Evolutionary conservation across 2,888 invertebrate genomes (phyloP), one percentile per base, ranked within the genome.

Genomic region (Microplitis deprimator): DNA sequence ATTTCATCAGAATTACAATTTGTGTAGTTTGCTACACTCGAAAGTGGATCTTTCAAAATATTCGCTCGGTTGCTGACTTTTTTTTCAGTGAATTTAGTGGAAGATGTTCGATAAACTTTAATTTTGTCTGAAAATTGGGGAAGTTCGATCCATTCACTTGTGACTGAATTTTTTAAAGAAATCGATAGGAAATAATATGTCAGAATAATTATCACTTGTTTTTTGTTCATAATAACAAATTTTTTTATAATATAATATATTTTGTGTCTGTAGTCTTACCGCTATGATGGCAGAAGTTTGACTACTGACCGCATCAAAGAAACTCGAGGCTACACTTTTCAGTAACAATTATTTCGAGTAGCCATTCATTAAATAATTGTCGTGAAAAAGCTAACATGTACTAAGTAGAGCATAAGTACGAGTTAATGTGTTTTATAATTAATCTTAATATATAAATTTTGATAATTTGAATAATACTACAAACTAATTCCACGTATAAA

Each of bases 111-210:
- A 79, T 89, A 89, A 69, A 89, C 79, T 78, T 85, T 89, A 2
- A 77, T 76, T 5, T 84, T 83, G 61, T 88, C 85, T 5, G 89
- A 89, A 77, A 89, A 89, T 77, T 89, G 84, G 0, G 89, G 89
- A 72, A 89, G 81, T n/a, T 89, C 89, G 10, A 89, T 79, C 89
- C 89, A 89, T 72, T 88, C 89, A 70, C 83, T 81, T n/a, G 74
- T 50, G 3, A 77, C 73, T 39, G 68, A 41, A 77, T 78, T 67
- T 68, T 77, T 68, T 38, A 79, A 40, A 65, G 76, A 75, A 16
- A 77, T 38, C 65, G 81, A 73, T 16, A 82, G 61, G 5, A 79
- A 8, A 75, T 50, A 40, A 20, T 73, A 76, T 5, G 73, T 29
- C 39, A 76, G 10, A 71, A 50, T 61, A 29, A 39, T 7, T 10